Evolutionary conservation across 2,888 invertebrate species (phyloP).

Genomic region (Auanema freiburgensis): DNA sequence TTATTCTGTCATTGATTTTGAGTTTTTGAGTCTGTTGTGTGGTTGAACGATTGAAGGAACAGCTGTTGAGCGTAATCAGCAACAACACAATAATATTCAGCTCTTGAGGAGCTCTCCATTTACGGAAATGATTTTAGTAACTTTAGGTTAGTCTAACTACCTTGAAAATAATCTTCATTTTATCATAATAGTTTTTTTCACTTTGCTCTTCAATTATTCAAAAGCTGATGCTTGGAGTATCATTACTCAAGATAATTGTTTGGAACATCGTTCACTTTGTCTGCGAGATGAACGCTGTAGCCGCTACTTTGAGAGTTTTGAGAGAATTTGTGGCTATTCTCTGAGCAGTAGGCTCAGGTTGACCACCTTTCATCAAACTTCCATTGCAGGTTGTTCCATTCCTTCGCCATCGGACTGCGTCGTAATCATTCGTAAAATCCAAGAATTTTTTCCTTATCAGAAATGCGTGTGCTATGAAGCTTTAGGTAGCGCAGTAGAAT

Average conservation of each 20-base stretch:
- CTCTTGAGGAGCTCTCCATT: too few relatives aligned
- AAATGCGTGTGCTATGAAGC: slow-evolving; percentile 39
- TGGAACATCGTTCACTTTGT: slow-evolving; percentile 38
- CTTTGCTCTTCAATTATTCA: too few relatives aligned
- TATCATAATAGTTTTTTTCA: too few relatives aligned
- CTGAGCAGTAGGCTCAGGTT: slow-evolving; percentile 24
- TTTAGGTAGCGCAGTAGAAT: slow-evolving; percentile 24
- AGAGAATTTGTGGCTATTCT: slow-evolving; percentile 34
- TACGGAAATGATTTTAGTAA: too few relatives aligned
- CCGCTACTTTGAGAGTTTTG: slow-evolving; percentile 24
- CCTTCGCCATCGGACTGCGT: slow-evolving; percentile 47
- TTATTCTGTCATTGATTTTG: too few relatives aligned
- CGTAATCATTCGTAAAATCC: slow-evolving; percentile 27
- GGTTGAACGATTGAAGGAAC: too few relatives aligned
- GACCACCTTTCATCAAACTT: neutral
- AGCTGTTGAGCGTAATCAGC: too few relatives aligned
- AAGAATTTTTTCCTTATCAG: slow-evolving; percentile 21
- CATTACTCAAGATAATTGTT: slow-evolving; percentile 32
- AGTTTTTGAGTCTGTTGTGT: too few relatives aligned
- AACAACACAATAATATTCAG: too few relatives aligned
- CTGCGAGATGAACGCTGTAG: slow-evolving; percentile 32
- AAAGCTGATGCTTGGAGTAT: too few relatives aligned
- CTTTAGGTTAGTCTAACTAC: too few relatives aligned
- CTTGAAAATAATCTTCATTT: too few relatives aligned
- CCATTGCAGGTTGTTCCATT: slow-evolving; percentile 35